Evolutionary conservation across 2,113 vertebrate species (phyloP).

Genomic region (Porphyrio hochstetteri): DNA sequence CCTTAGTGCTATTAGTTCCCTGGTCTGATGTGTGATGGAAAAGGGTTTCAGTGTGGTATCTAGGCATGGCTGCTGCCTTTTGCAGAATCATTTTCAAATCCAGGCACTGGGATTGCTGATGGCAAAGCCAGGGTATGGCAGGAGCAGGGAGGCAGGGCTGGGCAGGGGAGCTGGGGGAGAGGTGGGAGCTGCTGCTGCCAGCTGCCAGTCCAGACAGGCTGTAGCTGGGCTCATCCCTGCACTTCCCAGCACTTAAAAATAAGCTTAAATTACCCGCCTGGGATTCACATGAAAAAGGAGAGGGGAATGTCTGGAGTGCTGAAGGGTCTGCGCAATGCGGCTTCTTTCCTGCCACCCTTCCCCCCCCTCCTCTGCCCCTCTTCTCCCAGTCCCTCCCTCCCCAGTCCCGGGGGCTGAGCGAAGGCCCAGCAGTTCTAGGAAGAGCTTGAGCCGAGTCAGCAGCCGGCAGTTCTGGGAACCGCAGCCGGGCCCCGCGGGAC

Average conservation of each 20-base stretch:
- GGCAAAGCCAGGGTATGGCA: neutral
- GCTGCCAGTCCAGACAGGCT: neutral
- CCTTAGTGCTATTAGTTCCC: neutral
- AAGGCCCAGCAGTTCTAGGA: constrained; percentile 50
- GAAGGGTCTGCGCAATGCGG: fast-evolving
- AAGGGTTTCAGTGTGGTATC: neutral
- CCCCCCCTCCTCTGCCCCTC: neutral
- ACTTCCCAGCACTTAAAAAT: neutral
- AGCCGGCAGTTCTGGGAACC: constrained; percentile 58
- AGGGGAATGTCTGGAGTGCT: neutral
- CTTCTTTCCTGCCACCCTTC: neutral
- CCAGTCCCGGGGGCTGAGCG: neutral
- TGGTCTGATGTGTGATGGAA: neutral
- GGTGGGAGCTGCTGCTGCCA: neutral
- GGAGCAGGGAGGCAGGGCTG: neutral
- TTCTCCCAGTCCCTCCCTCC: neutral
- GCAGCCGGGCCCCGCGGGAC: neutral
- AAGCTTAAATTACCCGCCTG: neutral
- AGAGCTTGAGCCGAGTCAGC: constrained; percentile 44
- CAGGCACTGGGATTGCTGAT: neutral
- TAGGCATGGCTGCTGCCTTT: neutral
- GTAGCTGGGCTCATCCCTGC: neutral
- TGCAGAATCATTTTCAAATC: neutral
- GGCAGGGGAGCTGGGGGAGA: neutral
- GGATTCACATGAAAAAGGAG: neutral